Evolutionary conservation across 2,797 vertebrate species (phyloP).

Genomic region (Ciconia nigra): DNA sequence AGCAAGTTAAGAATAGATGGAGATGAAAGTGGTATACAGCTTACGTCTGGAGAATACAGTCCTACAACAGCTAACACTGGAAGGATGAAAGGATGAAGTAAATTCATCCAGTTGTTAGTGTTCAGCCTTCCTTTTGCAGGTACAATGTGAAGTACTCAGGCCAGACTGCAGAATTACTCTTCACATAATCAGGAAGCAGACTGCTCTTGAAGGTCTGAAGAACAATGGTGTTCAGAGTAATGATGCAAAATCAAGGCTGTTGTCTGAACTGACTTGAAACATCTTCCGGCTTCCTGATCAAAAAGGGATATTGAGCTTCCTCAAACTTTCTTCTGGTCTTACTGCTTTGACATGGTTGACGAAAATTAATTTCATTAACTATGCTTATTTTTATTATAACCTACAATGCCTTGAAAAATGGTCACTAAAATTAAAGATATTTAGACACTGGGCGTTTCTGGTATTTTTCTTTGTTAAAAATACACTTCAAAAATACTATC

Average conservation of each 20-base stretch:
- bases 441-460: background rate
- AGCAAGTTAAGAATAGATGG: background rate
- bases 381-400: background rate
- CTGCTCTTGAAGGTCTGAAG: background rate
- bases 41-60: background rate
- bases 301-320: background rate
- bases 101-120: background rate
- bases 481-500: background rate
- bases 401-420: background rate
- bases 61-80: background rate
- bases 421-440: background rate
- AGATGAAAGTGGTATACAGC: background rate
- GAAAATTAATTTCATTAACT: background rate
- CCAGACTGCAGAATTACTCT: background rate
- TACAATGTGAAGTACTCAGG: background rate
- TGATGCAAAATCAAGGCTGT: background rate
- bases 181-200: background rate
- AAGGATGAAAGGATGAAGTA: background rate
- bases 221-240: background rate
- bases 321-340: background rate
- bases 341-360: background rate
- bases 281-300: background rate
- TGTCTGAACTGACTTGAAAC: background rate
- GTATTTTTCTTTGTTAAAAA: background rate
- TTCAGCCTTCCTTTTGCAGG: background rate